phyloP scores from a whole-genome alignment of 1,140 invertebrate species.

The Helicoverpa zea region DNA sequence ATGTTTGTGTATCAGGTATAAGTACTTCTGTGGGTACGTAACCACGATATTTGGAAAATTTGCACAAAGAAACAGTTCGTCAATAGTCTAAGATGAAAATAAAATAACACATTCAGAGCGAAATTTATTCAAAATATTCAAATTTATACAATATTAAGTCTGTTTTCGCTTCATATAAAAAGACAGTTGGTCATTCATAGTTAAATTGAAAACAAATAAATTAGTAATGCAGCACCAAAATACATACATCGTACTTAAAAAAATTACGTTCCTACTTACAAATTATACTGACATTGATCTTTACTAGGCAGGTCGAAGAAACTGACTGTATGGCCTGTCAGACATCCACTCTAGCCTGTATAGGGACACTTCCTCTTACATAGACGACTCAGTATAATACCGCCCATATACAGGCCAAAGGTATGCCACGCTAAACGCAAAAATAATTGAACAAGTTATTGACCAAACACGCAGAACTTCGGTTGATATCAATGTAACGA shows the following conservation, averaged over 20 bases:
- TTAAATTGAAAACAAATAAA: conserved; percentile 77
- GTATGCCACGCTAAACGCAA: not conserved
- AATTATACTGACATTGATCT: conserved; percentile 54
- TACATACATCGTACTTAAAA: conserved; percentile 76
- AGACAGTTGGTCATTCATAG: conserved; percentile 69
- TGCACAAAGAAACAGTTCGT: not conserved
- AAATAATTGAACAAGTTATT: conserved; percentile 10
- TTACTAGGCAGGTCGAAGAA: conserved; percentile 7
- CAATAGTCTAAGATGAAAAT: conserved; percentile 52
- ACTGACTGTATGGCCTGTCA: conserved; percentile 22
- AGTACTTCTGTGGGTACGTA: no score
- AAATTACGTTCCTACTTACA: conserved; percentile 66
- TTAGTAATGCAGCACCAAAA: conserved; percentile 83
- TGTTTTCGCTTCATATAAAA: conserved; percentile 76
- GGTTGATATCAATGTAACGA: not conserved
- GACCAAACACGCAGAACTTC: conserved; percentile 5
- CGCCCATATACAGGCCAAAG: not conserved
- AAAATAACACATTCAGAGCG: conserved; percentile 69
- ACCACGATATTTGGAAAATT: no score
- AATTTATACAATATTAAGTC: conserved; percentile 80
- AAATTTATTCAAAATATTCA: conserved; percentile 83
- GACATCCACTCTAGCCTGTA: conserved; percentile 4
- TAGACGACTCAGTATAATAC: not conserved
- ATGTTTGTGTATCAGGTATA: no score
- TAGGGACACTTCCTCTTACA: not conserved